Evolutionary conservation across 2,113 vertebrate species (phyloP).

Genomic region (Neomonachus schauinslandi): DNA sequence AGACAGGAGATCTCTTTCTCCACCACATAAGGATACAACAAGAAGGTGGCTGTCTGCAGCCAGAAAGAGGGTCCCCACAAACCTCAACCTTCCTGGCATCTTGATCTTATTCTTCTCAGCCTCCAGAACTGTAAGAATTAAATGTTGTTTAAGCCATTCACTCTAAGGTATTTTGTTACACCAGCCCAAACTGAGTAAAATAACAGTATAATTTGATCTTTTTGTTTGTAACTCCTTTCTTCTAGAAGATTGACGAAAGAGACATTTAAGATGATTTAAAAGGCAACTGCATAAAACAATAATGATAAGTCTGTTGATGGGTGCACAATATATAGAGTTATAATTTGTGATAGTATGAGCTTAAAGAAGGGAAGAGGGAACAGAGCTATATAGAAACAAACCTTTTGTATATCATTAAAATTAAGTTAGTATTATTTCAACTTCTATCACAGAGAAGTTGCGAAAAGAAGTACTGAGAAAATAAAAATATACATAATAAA

Average conservation of each 20-base stretch:
- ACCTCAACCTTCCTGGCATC: neutral
- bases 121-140: neutral
- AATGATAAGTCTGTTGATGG: neutral
- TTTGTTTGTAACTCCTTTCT: neutral
- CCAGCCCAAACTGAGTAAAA: neutral
- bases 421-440: neutral
- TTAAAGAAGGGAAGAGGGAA: neutral
- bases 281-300: neutral
- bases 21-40: neutral
- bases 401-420: neutral
- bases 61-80: neutral
- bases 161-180: neutral
- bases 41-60: neutral
- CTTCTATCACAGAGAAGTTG: too few species aligned
- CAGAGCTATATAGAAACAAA: neutral
- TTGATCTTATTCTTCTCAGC: neutral
- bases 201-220: neutral
- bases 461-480: neutral
- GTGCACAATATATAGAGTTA: neutral
- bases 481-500: neutral
- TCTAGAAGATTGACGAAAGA: neutral
- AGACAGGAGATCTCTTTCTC: neutral
- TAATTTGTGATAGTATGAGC: neutral
- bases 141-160: neutral
- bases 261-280: neutral